Conservation (phyloP, 2,888 invertebrate genomes). For the Gortyna flavago region DNA sequence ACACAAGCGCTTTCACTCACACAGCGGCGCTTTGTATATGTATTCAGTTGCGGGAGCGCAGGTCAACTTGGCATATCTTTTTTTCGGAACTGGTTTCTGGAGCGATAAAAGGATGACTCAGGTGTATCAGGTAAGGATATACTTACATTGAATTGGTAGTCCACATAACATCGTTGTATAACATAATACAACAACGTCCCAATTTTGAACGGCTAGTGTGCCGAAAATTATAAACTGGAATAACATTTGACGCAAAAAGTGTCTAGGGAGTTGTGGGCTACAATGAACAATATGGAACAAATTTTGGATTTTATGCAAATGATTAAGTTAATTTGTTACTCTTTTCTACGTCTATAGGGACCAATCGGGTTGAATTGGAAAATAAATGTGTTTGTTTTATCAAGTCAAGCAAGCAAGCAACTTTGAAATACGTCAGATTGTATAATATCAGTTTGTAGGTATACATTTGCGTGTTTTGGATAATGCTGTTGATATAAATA, state of each 20-base stretch:
- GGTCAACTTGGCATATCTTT: conserved; percentile 85
- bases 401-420: conserved; percentile 11
- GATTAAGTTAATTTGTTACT: conserved; percentile 51
- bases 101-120: conserved; percentile 87
- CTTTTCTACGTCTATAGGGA: conserved; percentile 43
- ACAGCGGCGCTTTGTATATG: conserved; percentile 61
- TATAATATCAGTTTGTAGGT: background rate
- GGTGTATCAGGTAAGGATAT: conserved; percentile 64
- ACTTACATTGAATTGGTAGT: conserved; percentile 39
- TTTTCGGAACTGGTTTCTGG: conserved; percentile 84
- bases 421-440: conserved; percentile 1
- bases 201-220: conserved; percentile 14
- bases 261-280: conserved; percentile 38
- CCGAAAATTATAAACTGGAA: conserved; percentile 26
- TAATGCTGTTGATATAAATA: conserved; percentile 9
- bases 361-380: conserved; percentile 44
- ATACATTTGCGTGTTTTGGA: conserved; percentile 11
- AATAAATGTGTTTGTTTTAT: conserved; percentile 41
- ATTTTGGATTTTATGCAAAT: conserved; percentile 50
- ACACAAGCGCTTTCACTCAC: conserved; percentile 71
- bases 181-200: background rate
- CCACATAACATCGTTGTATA: conserved; percentile 34
- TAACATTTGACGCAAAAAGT: conserved; percentile 17
- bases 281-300: conserved; percentile 36
- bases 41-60: conserved; percentile 79